These are phyloP conservation scores for Euleptes europaea DNA, from an alignment of 2,113 vertebrate species.

Conservation along the genomic window DNA sequence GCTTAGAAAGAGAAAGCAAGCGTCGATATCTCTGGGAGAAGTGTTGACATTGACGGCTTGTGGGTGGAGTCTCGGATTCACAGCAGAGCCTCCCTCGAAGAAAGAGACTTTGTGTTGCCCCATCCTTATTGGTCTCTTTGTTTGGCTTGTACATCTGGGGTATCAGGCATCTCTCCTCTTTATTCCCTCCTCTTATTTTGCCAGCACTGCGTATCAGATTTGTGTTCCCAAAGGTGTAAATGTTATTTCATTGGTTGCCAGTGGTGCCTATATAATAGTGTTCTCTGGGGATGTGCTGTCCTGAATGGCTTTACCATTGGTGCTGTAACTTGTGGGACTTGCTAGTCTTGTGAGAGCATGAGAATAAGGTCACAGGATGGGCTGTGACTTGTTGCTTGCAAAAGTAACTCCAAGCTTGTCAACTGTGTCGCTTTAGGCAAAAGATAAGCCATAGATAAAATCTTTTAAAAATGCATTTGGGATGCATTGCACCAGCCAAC, in stretches of 20 bases:
- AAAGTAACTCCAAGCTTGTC: background rate
- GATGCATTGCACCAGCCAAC: background rate
- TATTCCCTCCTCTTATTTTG: background rate
- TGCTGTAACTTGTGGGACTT: background rate
- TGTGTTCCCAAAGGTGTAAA: background rate
- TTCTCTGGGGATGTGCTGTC: background rate
- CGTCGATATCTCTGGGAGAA: background rate
- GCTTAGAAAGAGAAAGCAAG: background rate
- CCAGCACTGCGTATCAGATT: background rate
- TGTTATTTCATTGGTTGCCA: background rate
- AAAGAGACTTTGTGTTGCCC: constrained; percentile 28
- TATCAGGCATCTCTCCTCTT: background rate
- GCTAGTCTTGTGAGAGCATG: background rate
- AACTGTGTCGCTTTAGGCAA: background rate
- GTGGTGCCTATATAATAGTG: background rate
- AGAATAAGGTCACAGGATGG: background rate
- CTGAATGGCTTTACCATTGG: background rate
- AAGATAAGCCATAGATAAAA: background rate
- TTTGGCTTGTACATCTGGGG: background rate
- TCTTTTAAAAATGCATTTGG: background rate
- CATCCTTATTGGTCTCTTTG: constrained; percentile 12
- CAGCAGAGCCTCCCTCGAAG: background rate
- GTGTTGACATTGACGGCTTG: constrained; percentile 1
- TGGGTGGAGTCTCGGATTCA: constrained; percentile 11
- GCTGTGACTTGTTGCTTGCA: background rate